A percentile compares a stretch with the other conserved stretches of the same genome.
Conservation (phyloP, 2,888 invertebrate species). For the Spisula subtruncata region DNA sequence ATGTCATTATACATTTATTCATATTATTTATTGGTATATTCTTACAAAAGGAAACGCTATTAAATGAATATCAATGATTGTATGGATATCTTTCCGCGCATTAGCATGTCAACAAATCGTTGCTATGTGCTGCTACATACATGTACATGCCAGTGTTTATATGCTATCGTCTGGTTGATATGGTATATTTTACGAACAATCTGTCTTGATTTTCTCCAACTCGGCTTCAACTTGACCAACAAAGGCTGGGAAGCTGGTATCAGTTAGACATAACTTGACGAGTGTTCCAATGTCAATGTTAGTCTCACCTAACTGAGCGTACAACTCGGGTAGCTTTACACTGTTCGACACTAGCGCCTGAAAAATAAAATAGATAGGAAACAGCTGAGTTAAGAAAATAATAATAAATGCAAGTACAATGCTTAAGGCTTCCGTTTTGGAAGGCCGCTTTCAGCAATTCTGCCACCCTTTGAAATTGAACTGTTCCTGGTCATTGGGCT, state of each 20-base stretch:
- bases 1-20: no score
- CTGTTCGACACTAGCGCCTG: conserved; percentile 19
- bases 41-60: no score
- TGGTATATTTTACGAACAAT: conserved; percentile 41
- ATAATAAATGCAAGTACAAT: no score
- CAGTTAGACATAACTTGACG: conserved; percentile 80
- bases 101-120: background rate
- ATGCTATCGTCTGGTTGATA: background rate
- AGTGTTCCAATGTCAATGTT: conserved; percentile 69
- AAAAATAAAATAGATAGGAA: background rate
- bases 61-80: no score
- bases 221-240: conserved; percentile 81
- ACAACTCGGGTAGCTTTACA: conserved; percentile 68
- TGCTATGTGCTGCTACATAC: background rate
- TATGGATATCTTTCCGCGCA: background rate
- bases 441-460: no score
- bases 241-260: conserved; percentile 83
- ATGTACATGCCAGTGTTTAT: no score
- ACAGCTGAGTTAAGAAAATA: no score
- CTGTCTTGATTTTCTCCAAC: conserved; percentile 72
- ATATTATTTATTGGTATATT: no score
- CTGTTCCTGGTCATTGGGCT: no score
- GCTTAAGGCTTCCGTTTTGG: no score
- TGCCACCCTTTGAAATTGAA: no score
- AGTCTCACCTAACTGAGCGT: conserved; percentile 63